Conservation (phyloP, 2,888 invertebrate genomes). For the Nesidiocoris tenuis region DNA sequence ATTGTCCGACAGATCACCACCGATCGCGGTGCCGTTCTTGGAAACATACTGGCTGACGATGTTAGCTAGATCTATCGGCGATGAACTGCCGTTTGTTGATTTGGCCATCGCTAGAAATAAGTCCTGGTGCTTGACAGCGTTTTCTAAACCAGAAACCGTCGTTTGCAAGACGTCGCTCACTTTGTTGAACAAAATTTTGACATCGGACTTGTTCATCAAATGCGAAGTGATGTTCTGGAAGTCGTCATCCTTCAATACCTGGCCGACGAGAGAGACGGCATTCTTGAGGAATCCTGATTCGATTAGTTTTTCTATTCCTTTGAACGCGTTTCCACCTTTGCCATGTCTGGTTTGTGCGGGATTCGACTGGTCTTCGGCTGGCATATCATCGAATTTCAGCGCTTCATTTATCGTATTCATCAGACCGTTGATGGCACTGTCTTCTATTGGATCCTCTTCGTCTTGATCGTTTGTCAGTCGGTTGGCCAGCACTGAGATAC, state of each 20-base stretch:
- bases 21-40: neutral
- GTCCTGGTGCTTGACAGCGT: neutral
- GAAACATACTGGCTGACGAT: slow-evolving; percentile 12
- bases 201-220: neutral
- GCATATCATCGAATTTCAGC: neutral
- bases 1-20: slow-evolving; percentile 1
- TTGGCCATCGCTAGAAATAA: neutral
- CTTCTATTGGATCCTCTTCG: neutral
- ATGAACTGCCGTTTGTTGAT: neutral
- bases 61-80: neutral
- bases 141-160: neutral
- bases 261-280: neutral
- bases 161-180: neutral
- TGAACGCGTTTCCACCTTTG: neutral
- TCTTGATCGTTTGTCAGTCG: neutral
- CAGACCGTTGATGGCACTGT: neutral
- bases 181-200: neutral
- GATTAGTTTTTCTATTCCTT: neutral
- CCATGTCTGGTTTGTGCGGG: too few relatives aligned
- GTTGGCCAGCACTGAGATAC: slow-evolving; percentile 14
- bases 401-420: neutral
- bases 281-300: neutral
- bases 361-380: neutral
- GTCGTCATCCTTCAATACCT: neutral
- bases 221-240: neutral